phyloP scores from a whole-genome alignment of 2,888 invertebrate genomes.

The Nephrotoma guestfalica region DNA sequence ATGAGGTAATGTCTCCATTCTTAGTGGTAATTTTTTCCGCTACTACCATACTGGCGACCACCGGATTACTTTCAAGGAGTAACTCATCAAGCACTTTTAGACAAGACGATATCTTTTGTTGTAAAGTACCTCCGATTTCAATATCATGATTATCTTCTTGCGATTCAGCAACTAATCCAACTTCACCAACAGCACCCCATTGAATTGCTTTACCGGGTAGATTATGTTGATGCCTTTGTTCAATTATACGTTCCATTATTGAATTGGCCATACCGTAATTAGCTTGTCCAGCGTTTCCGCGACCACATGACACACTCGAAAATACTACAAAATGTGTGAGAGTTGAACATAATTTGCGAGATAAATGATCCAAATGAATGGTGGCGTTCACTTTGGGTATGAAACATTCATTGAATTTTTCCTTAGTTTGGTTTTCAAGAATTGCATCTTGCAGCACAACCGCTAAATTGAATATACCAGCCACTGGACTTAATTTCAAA shows the following conservation, averaged over 20 bases:
- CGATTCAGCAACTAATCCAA: constrained; percentile 39
- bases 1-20: constrained; percentile 51
- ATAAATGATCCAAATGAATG: constrained; percentile 37
- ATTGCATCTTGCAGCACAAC: constrained; percentile 62
- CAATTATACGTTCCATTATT: constrained; percentile 54
- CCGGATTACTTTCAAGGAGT: neutral
- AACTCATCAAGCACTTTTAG: neutral
- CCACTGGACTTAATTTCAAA: constrained; percentile 32
- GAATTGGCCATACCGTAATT: constrained; percentile 57
- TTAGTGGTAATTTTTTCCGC: constrained; percentile 61
- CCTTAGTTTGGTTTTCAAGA: constrained; percentile 30
- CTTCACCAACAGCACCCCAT: constrained; percentile 16
- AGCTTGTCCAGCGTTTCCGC: constrained; percentile 83
- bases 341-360: constrained; percentile 37
- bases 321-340: constrained; percentile 64
- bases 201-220: neutral
- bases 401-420: constrained; percentile 50
- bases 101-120: constrained; percentile 42
- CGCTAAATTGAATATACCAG: constrained; percentile 82
- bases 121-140: too few species aligned
- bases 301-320: constrained; percentile 34
- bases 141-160: too few species aligned
- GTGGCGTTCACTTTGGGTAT: constrained; percentile 75
- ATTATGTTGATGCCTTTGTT: constrained; percentile 39
- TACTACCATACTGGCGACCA: constrained; percentile 55